Conservation (phyloP, 2,797 vertebrate species). For the Darevskia nairensis region DNA sequence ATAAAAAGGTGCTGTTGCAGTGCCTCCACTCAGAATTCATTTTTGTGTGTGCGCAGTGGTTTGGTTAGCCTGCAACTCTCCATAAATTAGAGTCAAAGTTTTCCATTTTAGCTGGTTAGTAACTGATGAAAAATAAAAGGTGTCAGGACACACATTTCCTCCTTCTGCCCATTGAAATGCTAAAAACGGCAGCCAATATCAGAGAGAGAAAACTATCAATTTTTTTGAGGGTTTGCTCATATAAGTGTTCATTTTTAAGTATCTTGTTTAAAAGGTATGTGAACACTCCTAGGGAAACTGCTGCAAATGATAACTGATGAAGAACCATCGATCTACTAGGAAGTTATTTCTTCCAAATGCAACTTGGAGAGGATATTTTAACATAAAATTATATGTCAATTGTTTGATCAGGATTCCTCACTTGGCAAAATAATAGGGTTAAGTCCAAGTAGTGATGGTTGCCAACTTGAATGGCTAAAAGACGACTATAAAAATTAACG, state of each 20-base stretch:
- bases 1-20: neutral
- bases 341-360: neutral
- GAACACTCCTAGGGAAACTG: neutral
- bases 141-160: neutral
- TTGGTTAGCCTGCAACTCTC: neutral
- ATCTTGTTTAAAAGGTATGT: neutral
- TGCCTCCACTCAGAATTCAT: neutral
- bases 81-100: neutral
- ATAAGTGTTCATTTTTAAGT: neutral
- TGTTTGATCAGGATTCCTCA: neutral
- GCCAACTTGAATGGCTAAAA: too few species aligned
- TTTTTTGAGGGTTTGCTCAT: neutral
- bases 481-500: too few species aligned
- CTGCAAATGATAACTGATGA: neutral
- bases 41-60: neutral
- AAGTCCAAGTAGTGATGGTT: neutral
- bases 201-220: neutral
- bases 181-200: neutral
- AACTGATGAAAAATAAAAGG: conserved; percentile 7
- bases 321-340: neutral
- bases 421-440: neutral
- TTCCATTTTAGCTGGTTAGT: conserved; percentile 7
- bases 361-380: neutral
- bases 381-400: neutral
- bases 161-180: neutral